Conservation (phyloP, 2,113 vertebrate genomes). For the Stigmatopora argus region DNA sequence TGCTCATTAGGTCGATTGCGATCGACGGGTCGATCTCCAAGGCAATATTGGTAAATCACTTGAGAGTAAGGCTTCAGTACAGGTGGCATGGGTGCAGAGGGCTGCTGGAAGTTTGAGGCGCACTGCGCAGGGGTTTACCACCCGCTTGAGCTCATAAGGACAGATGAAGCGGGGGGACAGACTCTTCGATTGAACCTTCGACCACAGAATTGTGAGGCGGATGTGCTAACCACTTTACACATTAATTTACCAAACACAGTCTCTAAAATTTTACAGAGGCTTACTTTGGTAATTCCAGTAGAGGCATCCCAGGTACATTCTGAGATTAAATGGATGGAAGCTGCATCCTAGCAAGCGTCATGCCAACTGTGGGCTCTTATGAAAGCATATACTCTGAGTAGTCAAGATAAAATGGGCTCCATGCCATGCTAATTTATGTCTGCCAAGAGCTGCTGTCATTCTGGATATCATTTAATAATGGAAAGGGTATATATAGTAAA, state of each 20-base stretch:
- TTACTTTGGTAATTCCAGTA: conserved; percentile 5
- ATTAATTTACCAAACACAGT: background rate
- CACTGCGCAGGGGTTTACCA: too few species aligned
- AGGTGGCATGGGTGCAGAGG: too few species aligned
- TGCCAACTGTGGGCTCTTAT: conserved; percentile 29
- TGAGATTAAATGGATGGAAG: conserved; percentile 30
- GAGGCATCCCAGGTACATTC: conserved; percentile 15
- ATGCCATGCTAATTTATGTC: conserved; percentile 48
- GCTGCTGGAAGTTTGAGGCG: too few species aligned
- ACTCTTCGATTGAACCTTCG: too few species aligned
- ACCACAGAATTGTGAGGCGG: too few species aligned
- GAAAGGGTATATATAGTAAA: conserved; percentile 45
- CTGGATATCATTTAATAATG: conserved; percentile 39
- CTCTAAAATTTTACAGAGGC: background rate
- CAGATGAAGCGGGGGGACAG: too few species aligned
- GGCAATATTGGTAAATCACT: too few species aligned
- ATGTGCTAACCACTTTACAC: background rate
- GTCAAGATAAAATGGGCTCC: conserved; percentile 38
- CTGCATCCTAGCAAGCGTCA: conserved; percentile 29
- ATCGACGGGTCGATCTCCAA: too few species aligned
- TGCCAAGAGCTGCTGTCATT: conserved; percentile 44
- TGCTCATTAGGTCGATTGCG: too few species aligned
- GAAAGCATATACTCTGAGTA: conserved; percentile 28
- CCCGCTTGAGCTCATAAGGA: too few species aligned
- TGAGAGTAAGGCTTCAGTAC: too few species aligned